Percentiles rank a stretch among this genome's conserved stretches.
Evolutionary conservation across 2,888 invertebrate genomes (phyloP).

Genomic region (Drosophila bunnanda): DNA sequence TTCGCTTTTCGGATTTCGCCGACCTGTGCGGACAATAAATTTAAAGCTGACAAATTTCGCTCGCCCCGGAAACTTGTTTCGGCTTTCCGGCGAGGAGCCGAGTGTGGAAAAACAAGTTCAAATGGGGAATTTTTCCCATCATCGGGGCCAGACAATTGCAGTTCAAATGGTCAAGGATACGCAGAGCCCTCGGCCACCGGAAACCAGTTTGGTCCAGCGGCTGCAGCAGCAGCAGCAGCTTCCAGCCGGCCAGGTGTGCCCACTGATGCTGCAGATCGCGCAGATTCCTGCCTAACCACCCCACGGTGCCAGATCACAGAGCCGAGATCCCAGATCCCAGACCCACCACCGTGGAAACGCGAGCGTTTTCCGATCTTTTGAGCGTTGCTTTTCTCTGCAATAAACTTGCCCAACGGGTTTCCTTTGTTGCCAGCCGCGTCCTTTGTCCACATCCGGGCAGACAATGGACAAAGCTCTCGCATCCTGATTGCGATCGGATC

Average conservation of each 20-base stretch:
- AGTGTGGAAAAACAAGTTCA: slow-evolving; percentile 51
- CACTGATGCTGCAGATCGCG: slow-evolving; percentile 61
- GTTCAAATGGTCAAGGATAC: slow-evolving; percentile 84
- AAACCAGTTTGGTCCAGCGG: slow-evolving; percentile 65
- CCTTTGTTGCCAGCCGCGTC: slow-evolving; percentile 58
- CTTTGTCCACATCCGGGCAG: slow-evolving; percentile 62
- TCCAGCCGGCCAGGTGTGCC: slow-evolving; percentile 72
- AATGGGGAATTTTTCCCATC: slow-evolving; percentile 69
- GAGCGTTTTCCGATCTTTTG: slow-evolving; percentile 66
- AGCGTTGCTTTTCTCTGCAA: slow-evolving; percentile 73
- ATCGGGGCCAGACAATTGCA: slow-evolving; percentile 57
- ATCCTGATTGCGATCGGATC: slow-evolving; percentile 50
- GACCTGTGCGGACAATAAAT: slow-evolving; percentile 72
- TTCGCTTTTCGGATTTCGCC: slow-evolving; percentile 7
- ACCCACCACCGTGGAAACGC: slow-evolving; percentile 70
- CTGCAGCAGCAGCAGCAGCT: slow-evolving; percentile 67
- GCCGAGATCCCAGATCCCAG: slow-evolving; percentile 12
- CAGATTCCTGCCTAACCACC: slow-evolving; percentile 37
- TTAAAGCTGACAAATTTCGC: slow-evolving; percentile 59
- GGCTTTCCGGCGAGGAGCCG: slow-evolving; percentile 17
- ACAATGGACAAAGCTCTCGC: slow-evolving; percentile 72
- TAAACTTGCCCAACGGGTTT: slow-evolving; percentile 80
- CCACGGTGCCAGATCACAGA: slow-evolving; percentile 28
- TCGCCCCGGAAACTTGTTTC: slow-evolving; percentile 57
- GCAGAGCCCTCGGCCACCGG: slow-evolving; percentile 25